These are phyloP conservation scores for Syrmaticus mikado DNA, from an alignment of 2,113 vertebrate species.

Conservation along the genomic window DNA sequence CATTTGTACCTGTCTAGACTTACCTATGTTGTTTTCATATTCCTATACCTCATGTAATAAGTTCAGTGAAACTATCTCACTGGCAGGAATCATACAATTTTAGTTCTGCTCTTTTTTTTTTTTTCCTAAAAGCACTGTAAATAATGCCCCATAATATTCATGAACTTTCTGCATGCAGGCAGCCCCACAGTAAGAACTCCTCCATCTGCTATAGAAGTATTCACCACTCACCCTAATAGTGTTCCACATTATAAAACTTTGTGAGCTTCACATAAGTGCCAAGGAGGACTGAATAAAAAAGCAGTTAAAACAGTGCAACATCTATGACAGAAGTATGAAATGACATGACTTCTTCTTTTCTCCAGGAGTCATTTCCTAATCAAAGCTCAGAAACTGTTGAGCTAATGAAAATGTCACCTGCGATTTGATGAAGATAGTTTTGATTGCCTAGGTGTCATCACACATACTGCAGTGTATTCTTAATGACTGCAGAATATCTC, in stretches of 20 bases:
- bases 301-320: not conserved
- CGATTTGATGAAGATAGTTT: not conserved
- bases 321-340: not conserved
- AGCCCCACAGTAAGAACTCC: not conserved
- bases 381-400: slow-evolving; percentile 33
- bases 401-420: slow-evolving; percentile 48
- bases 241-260: not conserved
- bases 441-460: not conserved
- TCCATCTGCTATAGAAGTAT: not conserved
- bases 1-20: not conserved
- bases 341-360: not conserved
- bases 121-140: not conserved
- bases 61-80: not conserved
- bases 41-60: not conserved
- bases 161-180: not conserved
- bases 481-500: not conserved
- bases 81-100: not conserved
- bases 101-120: not conserved
- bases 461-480: not conserved
- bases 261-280: not conserved
- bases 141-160: not conserved
- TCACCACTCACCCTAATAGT: not conserved
- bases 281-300: not conserved
- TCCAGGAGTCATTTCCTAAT: slow-evolving; percentile 30
- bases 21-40: not conserved